These are phyloP conservation scores for Pimephales promelas DNA, from an alignment of 2,113 vertebrate genomes.

Conservation along the genomic window DNA sequence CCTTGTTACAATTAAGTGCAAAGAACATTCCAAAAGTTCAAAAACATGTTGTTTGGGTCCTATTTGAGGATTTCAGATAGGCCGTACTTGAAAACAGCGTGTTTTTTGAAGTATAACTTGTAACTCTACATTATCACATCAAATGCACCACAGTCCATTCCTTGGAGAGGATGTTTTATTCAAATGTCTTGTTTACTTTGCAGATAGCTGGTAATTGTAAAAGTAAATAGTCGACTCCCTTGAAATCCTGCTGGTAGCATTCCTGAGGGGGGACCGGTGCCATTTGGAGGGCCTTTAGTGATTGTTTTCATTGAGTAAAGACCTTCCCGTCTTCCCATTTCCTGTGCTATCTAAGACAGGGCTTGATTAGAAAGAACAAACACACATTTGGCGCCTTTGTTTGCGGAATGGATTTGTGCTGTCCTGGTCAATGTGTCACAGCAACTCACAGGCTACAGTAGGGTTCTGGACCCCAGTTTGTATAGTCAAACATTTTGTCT, in stretches of 20 bases:
- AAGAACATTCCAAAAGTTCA: neutral
- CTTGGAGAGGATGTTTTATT: neutral
- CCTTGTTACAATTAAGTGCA: neutral
- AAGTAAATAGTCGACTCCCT: conserved; percentile 54
- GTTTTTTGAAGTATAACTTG: neutral
- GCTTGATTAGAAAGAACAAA: conserved; percentile 74
- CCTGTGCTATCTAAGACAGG: conserved; percentile 71
- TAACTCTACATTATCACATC: conserved; percentile 34
- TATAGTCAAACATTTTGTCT: neutral
- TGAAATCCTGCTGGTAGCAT: conserved; percentile 57
- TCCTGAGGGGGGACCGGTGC: conserved; percentile 65
- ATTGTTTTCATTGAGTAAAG: conserved; percentile 70
- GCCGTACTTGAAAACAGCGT: neutral
- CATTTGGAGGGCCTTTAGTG: conserved; percentile 60
- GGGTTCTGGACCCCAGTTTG: conserved; percentile 61
- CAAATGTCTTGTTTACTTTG: conserved; percentile 48
- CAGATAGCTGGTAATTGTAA: conserved; percentile 31
- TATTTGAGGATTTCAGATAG: neutral
- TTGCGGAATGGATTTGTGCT: conserved; percentile 68
- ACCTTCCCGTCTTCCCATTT: conserved; percentile 72
- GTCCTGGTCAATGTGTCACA: conserved; percentile 28
- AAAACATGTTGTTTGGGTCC: neutral
- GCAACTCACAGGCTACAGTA: neutral
- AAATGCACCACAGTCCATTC: conserved; percentile 7
- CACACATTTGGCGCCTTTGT: conserved; percentile 71